phyloP scores from a whole-genome alignment of 2,797 vertebrate genomes.

The Smutsia gigantea region DNA sequence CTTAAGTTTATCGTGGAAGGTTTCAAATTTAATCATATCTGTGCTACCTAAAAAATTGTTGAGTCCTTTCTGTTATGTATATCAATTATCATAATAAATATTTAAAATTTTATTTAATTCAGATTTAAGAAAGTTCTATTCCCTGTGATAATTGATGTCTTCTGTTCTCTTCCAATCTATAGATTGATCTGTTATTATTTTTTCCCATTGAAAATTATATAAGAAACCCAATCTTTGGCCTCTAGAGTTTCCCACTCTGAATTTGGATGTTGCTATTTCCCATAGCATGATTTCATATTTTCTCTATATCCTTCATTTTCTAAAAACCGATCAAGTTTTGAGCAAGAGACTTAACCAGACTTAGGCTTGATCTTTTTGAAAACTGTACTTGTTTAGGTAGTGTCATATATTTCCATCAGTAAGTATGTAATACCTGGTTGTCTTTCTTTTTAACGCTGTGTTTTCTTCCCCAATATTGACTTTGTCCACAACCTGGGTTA shows the following conservation, averaged over 20 bases:
- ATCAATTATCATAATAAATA: neutral
- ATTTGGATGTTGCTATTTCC: neutral
- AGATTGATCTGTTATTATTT: neutral
- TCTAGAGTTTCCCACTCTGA: neutral
- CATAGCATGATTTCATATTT: neutral
- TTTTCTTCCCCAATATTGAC: neutral
- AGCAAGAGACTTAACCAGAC: neutral
- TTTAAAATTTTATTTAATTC: neutral
- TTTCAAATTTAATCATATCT: neutral
- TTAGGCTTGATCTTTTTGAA: neutral
- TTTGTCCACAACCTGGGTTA: neutral
- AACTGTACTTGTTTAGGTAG: neutral
- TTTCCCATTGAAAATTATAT: neutral
- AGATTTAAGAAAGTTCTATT: neutral
- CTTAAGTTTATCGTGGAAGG: neutral
- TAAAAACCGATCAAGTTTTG: conserved; percentile 1
- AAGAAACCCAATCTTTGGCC: neutral
- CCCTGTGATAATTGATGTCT: neutral
- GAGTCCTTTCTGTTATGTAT: neutral
- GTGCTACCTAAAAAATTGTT: neutral
- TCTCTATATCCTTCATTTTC: neutral
- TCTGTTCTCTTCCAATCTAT: neutral
- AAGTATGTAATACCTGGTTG: neutral
- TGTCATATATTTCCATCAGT: neutral
- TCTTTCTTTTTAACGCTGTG: neutral